These are phyloP conservation scores for Babyrousa celebensis DNA, from an alignment of 2,797 vertebrate species.

Conservation along the genomic window DNA sequence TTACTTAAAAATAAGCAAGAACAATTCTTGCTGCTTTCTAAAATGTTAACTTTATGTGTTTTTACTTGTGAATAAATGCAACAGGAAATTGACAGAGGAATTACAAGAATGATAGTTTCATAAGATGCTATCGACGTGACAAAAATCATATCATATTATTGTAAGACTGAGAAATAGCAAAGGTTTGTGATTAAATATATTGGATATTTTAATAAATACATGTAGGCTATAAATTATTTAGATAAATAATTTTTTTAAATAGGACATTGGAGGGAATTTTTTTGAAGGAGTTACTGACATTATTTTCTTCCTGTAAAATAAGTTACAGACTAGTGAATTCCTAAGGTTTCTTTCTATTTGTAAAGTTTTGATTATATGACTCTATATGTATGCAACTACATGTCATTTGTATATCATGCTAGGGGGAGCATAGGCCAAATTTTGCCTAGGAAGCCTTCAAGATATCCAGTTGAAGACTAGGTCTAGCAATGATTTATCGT, in stretches of 20 bases:
- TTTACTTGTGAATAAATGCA: not conserved
- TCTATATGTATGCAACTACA: not conserved
- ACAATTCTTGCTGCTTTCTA: not conserved
- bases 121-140: not conserved
- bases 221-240: not conserved
- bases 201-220: not conserved
- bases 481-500: not conserved
- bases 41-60: not conserved
- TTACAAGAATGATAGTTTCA: not conserved
- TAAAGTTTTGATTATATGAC: not conserved
- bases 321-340: not conserved
- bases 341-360: not conserved
- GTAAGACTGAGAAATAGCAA: not conserved
- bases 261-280: not conserved
- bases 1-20: not conserved
- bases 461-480: not conserved
- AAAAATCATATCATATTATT: not conserved
- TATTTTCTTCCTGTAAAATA: not conserved
- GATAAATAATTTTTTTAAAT: conserved; percentile 33
- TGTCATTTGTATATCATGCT: not conserved
- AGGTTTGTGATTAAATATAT: not conserved
- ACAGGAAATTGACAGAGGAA: not conserved
- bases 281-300: not conserved
- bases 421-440: not conserved
- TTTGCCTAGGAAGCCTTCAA: not conserved